Evolutionary conservation across 1,140 invertebrate species (phyloP), one percentile per base, ranked within the genome.

Genomic region (Drosophila aff.): DNA sequence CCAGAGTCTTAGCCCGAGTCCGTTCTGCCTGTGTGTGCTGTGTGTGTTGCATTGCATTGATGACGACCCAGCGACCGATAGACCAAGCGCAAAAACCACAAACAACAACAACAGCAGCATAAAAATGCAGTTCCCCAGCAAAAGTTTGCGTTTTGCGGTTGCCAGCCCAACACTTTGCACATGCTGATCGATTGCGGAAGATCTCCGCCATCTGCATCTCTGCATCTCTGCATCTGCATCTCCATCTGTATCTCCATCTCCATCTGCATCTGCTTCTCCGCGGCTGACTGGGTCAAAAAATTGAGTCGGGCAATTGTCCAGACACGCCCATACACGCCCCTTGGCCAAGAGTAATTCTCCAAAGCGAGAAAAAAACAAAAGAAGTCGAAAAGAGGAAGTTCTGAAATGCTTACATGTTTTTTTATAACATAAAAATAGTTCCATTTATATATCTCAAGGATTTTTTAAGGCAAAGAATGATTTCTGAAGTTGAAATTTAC

Each of bases 11-110:
- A 41, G 64, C 40, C 65, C 9, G 31, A 44, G 36, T 85, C 66
- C 61, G 16, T 26, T 50, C 66, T 60, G 43, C 50, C 49, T 52
- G 41, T 68, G 28, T 13, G 49, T 31, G 43, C 15, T 46, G n/a
- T 53, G 28, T 72, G 84, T 82, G 79, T 84, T 84, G 82, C 38
- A 44, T 46, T 73, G 83, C 86, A 91, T 89, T 89, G 84, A 90
- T 89, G 84, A 90, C 84, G 84, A 90, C 85, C 86, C 85, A 90
- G 85, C 85, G 85, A 90, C 85, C 85, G 86, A 87, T 83, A 87
- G 83, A 87, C 67, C 79, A 78, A 79, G 67, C 77, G 80, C 83
- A 79, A 89, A 79, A 83, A 87, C 84, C 76, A 81, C 85, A 85
- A 67, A 77, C 67, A 71, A 53, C n/a, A 53, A 33, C 47, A 50